Evolutionary conservation across 2,113 vertebrate species (phyloP), one percentile per base, ranked within the genome.

Genomic region (Brienomyrus brachyistius): DNA sequence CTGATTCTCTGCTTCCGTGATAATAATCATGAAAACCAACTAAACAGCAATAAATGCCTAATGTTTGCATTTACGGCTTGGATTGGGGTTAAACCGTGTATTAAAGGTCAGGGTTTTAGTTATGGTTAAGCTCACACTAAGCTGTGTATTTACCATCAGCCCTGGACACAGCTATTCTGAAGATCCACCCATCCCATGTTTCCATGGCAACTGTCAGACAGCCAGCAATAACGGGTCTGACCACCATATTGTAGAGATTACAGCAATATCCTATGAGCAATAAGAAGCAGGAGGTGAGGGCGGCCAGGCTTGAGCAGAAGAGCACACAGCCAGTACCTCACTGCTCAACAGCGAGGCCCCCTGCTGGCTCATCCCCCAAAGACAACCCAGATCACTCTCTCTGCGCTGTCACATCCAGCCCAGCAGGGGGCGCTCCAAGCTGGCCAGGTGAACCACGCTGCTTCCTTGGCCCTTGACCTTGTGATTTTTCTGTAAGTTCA

Each of bases 241-340:
- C 94, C 92, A 93, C 91, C 17, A 17, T 93, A 93, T 93, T 54
- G 45, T 91, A 91, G 91, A 92, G 94, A 90, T 90, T 56, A 90
- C 93, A 96, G 95, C 95, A 96, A 96, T 96, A 96, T 93, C 94
- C 92, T 93, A 93, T 94, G 92, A 95, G 95, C 95, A 96, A 96
- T 96, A 96, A 89, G 89, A 88, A 93, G 92, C 92, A 54, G 85
- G 31, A 86, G 51, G n/a, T 56, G 50, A n/a, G 50, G 3, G 27
- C 85, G 10, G 35, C 62, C 10, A 11, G 62, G 62, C n/a, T 11
- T 31, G n/a, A 70, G 62, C 10, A 11, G 45, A 51, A 86, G 85
- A 86, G 43, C 85, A 56, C 85, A 87, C 13, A 54, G 51, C 82
- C 82, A 45, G 43, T 7, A 84, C 19, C 80, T 31, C 8, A 43